Percentiles rank a stretch among this genome's conserved stretches.
Conservation (phyloP, 1,140 invertebrate species). For the Drosophila melanogaster region DNA sequence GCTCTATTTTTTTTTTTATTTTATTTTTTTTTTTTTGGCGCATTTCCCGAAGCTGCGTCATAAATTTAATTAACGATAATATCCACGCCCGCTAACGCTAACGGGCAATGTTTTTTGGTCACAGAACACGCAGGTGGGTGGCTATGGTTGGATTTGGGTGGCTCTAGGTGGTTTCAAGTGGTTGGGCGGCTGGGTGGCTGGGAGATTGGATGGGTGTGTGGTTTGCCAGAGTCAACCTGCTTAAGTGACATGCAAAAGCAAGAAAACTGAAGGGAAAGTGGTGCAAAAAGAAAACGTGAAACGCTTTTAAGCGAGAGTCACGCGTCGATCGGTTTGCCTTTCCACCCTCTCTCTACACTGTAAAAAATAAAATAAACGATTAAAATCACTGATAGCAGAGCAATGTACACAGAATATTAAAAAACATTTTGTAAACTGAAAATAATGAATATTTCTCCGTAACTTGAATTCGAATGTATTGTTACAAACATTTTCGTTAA, state of each 20-base stretch:
- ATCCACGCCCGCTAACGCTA: slow-evolving; percentile 13
- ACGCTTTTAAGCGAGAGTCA: slow-evolving; percentile 33
- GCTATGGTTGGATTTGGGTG: neutral
- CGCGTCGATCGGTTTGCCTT: slow-evolving; percentile 6
- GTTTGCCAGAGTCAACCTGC: slow-evolving; percentile 31
- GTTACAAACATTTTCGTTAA: no score
- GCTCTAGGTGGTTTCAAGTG: neutral
- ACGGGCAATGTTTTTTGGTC: slow-evolving; percentile 24
- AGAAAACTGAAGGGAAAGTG: neutral
- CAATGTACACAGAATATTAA: neutral
- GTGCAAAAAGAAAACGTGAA: slow-evolving; percentile 5
- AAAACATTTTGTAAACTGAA: no score
- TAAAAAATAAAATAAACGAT: neutral
- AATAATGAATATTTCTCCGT: no score
- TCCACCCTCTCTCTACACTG: neutral
- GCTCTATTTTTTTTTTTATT: slow-evolving; percentile 2
- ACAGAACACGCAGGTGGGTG: slow-evolving; percentile 17
- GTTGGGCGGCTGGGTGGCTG: neutral
- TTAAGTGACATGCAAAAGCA: slow-evolving; percentile 36
- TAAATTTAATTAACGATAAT: slow-evolving; percentile 36
- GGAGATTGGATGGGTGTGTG: slow-evolving; percentile 8
- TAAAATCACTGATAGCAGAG: neutral
- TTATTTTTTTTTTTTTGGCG: slow-evolving; percentile 2
- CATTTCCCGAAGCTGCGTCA: neutral
- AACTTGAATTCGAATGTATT: no score